A percentile compares a stretch with the other conserved stretches of the same genome.
Evolutionary conservation across 2,113 vertebrate genomes (phyloP).

Genomic region (Thymallus thymallus): DNA sequence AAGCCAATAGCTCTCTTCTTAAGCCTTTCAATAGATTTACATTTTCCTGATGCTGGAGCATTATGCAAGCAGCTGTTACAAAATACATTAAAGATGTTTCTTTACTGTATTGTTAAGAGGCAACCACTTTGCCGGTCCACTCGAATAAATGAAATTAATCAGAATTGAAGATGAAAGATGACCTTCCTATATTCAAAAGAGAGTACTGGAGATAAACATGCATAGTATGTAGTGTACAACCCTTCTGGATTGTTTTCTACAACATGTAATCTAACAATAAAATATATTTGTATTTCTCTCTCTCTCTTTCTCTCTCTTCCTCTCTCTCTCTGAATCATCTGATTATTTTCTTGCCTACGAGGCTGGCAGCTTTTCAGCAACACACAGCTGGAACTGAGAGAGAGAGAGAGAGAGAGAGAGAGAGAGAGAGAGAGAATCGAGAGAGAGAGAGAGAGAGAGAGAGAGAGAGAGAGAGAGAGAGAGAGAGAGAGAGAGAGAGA

Average conservation of each 20-base stretch:
- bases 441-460: too few relatives aligned
- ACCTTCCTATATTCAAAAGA: background rate
- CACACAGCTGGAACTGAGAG: background rate
- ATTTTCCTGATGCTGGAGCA: slow-evolving; percentile 1
- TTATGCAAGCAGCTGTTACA: background rate
- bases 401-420: background rate
- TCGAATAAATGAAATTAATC: background rate
- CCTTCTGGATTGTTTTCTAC: too few relatives aligned
- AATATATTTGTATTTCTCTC: too few relatives aligned
- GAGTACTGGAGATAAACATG: background rate
- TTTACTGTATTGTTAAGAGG: too few relatives aligned
- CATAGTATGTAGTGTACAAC: too few relatives aligned
- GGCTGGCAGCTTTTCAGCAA: too few relatives aligned
- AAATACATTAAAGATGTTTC: background rate
- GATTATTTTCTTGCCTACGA: too few relatives aligned
- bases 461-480: background rate
- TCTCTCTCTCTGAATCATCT: too few relatives aligned
- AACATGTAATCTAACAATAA: too few relatives aligned
- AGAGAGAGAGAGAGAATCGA: too few relatives aligned
- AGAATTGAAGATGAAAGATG: background rate
- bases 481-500: background rate
- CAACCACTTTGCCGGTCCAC: background rate
- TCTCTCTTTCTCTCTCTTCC: too few relatives aligned
- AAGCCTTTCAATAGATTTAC: slow-evolving; percentile 11
- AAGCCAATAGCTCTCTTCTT: slow-evolving; percentile 6